Evolutionary conservation across 1,140 invertebrate species (phyloP), one percentile per base, ranked within the genome.

Genomic region (Drosophila sulfurigaster): DNA sequence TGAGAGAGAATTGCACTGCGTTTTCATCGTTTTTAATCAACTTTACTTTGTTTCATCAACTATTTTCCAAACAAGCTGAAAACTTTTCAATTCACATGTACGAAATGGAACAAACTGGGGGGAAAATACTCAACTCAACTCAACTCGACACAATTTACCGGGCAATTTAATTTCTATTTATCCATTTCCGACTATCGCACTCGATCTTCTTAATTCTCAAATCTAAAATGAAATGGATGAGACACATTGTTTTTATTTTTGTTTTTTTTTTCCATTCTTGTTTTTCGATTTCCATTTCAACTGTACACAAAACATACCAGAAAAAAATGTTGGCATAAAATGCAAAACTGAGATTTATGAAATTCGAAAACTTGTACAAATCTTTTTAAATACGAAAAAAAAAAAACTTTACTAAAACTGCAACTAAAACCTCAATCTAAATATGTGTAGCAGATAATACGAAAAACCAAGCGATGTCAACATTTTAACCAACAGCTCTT

Each of bases 271-370:
- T 38, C 0, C 2, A 10, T 38, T 25, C 3, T 38, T 38, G 7
- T 8, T 8, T 75, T 64, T 51, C 69, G 11, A 48, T 60, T 59
- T 58, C 7, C 28, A 43, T 64, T 78, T 78, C 52, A 57, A 63
- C 52, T 62, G 35, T 16, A 38, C 56, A 25, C 30, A 15, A 25
- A 45, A 10, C 16, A 35, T 25, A 28, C 49, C 38, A 68, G 41
- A 58, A 52, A 57, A 89, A 91, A 91, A 91, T 91, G 89, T 91
- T 91, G 89, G 89, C 89, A 91, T 91, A 89, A 91, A 91, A 81
- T 91, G 78, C 81, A 90, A 89, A 89, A 81, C 81, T 62, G 66
- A 75, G 78, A 38, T 45, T 59, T 52, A 76, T 64, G 35, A 60
- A 83, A 78, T 85, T 85, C 69, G 70, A 68, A 68, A 62, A 74